Conservation (phyloP, 2,888 invertebrate species). For the Apamea monoglypha region DNA sequence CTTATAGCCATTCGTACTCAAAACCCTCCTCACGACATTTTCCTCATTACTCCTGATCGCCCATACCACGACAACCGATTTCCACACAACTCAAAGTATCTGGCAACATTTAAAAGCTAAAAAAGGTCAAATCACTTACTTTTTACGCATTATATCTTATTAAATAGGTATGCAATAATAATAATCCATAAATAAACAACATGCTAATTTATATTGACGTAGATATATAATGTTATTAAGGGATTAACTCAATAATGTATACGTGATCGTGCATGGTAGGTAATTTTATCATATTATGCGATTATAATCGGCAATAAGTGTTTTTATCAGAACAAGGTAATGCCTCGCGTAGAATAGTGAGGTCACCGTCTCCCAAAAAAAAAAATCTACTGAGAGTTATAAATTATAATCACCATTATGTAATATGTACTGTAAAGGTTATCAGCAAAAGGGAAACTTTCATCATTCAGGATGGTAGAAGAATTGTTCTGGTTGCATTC, state of each 20-base stretch:
- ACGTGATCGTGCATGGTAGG: slow-evolving; percentile 1
- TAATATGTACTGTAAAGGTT: neutral
- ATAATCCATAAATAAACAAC: neutral
- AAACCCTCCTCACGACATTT: no score
- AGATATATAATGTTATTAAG: slow-evolving; percentile 4
- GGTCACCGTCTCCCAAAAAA: no score
- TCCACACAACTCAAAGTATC: neutral
- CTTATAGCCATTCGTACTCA: no score
- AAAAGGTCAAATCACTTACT: neutral
- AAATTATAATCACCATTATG: no score
- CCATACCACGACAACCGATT: no score
- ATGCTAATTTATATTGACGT: neutral
- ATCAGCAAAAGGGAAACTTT: neutral
- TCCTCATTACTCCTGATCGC: no score
- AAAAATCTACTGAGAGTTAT: no score
- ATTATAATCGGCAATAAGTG: slow-evolving; percentile 2
- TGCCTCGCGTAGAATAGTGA: neutral
- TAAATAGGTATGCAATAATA: neutral
- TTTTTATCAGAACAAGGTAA: neutral
- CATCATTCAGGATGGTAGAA: neutral
- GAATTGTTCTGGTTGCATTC: neutral
- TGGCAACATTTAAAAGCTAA: neutral
- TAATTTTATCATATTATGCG: slow-evolving; percentile 12
- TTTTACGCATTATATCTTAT: neutral
- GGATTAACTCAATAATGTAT: slow-evolving; percentile 22